A percentile compares a stretch with the other conserved stretches of the same genome.
phyloP scores from a whole-genome alignment of 2,888 invertebrate genomes.

The Diaphora mendica region DNA sequence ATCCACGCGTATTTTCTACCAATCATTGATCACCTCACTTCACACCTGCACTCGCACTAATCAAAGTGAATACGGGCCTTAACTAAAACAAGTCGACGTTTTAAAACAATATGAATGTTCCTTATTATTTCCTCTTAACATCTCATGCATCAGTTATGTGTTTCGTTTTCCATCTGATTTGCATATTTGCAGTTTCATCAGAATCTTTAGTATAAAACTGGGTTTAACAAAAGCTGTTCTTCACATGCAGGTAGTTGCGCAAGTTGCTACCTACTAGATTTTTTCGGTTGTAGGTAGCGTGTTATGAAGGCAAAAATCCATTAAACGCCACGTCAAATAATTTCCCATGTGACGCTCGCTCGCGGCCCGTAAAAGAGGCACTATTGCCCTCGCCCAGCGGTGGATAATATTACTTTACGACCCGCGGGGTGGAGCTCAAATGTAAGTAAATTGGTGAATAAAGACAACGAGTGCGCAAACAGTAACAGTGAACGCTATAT shows the following conservation, averaged over 20 bases:
- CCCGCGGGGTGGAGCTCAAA: constrained; percentile 79
- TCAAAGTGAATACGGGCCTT: too few relatives aligned
- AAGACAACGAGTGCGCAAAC: constrained; percentile 75
- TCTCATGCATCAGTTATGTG: background rate
- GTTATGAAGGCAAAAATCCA: constrained; percentile 87
- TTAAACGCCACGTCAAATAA: constrained; percentile 87
- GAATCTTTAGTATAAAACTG: constrained; percentile 35
- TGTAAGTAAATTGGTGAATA: constrained; percentile 85
- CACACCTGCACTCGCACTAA: too few relatives aligned
- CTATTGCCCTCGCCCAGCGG: constrained; percentile 83
- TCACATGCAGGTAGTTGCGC: constrained; percentile 55
- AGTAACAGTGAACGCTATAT: constrained; percentile 55
- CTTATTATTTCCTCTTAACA: background rate
- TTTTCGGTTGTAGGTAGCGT: constrained; percentile 82
- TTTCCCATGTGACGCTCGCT: constrained; percentile 86
- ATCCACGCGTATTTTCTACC: too few relatives aligned
- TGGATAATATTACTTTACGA: constrained; percentile 86
- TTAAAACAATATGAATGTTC: background rate
- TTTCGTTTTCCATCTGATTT: background rate
- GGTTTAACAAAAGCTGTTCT: constrained; percentile 52
- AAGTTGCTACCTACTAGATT: constrained; percentile 65
- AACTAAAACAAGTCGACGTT: background rate
- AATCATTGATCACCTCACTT: too few relatives aligned
- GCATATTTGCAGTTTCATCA: background rate
- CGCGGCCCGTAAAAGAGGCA: constrained; percentile 86